These are phyloP conservation scores for Peucedramus taeniatus DNA, from an alignment of 2,113 vertebrate genomes.

Conservation along the genomic window DNA sequence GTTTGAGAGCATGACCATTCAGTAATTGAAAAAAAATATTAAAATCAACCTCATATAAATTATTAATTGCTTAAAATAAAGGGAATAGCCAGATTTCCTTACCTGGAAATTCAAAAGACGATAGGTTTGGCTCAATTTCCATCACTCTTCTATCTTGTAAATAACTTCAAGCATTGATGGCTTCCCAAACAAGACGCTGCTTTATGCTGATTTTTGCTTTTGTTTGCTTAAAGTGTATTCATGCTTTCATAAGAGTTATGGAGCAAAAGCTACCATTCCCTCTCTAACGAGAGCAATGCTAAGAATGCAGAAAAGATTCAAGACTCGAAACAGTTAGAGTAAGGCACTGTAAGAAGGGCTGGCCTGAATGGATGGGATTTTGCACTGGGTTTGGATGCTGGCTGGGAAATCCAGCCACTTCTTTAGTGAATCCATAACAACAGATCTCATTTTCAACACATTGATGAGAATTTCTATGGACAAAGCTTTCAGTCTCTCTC, in stretches of 20 bases:
- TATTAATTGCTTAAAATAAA: constrained; percentile 42
- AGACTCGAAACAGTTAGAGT: constrained; percentile 16
- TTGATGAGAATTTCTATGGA: rapidly evolving
- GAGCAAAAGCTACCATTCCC: constrained; percentile 19
- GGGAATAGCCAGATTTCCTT: constrained; percentile 64
- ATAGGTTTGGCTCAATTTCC: constrained; percentile 65
- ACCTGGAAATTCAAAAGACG: constrained; percentile 54
- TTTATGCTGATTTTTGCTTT: constrained; percentile 54
- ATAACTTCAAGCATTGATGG: constrained; percentile 62
- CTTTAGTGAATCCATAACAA: background rate
- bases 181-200: constrained; percentile 48
- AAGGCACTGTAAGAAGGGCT: background rate
- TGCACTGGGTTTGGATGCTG: background rate
- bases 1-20: background rate
- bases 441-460: background rate
- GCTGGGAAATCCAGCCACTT: background rate
- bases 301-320: constrained; percentile 28
- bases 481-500: background rate
- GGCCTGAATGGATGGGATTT: background rate
- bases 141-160: constrained; percentile 66
- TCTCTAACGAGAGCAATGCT: constrained; percentile 2
- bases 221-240: constrained; percentile 47
- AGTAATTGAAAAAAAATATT: background rate
- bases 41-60: background rate
- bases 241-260: constrained; percentile 13